Evolutionary conservation across 2,797 vertebrate species (phyloP).

Genomic region (Poeciliopsis gracilis): DNA sequence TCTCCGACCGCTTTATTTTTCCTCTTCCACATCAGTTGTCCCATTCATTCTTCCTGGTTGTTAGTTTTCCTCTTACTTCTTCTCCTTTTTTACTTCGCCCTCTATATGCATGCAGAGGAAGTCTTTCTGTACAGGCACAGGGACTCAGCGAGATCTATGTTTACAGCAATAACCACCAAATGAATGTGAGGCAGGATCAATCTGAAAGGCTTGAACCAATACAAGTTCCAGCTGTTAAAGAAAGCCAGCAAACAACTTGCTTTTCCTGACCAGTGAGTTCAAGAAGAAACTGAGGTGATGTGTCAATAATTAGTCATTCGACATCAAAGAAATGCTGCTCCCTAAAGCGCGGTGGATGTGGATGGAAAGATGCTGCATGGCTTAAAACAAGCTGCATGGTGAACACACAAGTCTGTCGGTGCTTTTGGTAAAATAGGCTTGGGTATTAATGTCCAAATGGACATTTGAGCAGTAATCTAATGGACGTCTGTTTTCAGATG

Average conservation of each 20-base stretch:
- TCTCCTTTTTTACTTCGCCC: neutral
- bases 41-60: constrained; percentile 8
- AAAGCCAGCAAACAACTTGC: constrained; percentile 43
- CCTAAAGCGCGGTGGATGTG: constrained; percentile 34
- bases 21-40: constrained; percentile 35
- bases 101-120: constrained; percentile 48
- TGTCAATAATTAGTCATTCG: constrained; percentile 47
- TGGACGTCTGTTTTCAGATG: constrained; percentile 68
- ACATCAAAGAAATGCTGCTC: constrained; percentile 49
- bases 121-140: constrained; percentile 48
- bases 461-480: constrained; percentile 66
- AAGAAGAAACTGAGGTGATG: constrained; percentile 23
- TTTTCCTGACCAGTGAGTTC: constrained; percentile 42
- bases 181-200: constrained; percentile 73
- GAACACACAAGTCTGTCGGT: constrained; percentile 56
- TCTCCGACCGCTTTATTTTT: constrained; percentile 15
- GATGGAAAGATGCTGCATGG: constrained; percentile 39
- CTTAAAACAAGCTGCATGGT: constrained; percentile 43
- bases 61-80: constrained; percentile 13
- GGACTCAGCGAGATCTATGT: constrained; percentile 57
- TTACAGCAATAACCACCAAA: constrained; percentile 76
- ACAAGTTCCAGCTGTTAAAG: constrained; percentile 22
- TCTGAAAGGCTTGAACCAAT: constrained; percentile 48
- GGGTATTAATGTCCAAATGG: constrained; percentile 76
- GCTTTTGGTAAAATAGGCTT: constrained; percentile 51